These are phyloP conservation scores for Drosophila navojoa DNA, from an alignment of 1,140 invertebrate species.

Conservation along the genomic window DNA sequence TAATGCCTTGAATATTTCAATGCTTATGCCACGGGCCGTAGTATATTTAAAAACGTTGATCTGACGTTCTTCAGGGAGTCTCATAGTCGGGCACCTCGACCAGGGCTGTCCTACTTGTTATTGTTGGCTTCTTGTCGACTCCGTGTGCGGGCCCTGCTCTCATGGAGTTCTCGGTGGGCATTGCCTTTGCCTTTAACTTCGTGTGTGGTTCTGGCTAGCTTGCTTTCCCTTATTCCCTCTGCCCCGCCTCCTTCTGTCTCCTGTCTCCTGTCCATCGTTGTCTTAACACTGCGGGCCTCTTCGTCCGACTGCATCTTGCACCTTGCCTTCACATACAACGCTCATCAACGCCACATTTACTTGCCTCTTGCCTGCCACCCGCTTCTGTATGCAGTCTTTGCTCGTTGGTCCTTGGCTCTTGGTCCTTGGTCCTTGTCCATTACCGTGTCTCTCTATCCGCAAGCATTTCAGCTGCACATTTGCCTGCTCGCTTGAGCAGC, in stretches of 20 bases:
- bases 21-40: no score
- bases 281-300: slow-evolving; percentile 15
- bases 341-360: slow-evolving; percentile 80
- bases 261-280: not conserved
- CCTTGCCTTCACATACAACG: slow-evolving; percentile 54
- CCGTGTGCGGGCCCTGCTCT: slow-evolving; percentile 8
- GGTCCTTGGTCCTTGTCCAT: slow-evolving; percentile 3
- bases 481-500: slow-evolving; percentile 78
- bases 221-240: not conserved
- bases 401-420: not conserved
- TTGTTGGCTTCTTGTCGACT: slow-evolving; percentile 31
- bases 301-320: slow-evolving; percentile 18
- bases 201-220: not conserved
- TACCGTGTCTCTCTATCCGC: slow-evolving; percentile 23
- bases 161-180: slow-evolving; percentile 38
- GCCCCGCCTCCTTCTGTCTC: no score
- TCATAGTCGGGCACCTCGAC: no score
- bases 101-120: not conserved
- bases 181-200: slow-evolving; percentile 3
- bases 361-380: slow-evolving; percentile 16
- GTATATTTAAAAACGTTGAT: no score
- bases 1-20: no score
- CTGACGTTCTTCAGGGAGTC: no score
- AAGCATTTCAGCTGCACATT: slow-evolving; percentile 73
- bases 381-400: not conserved